Conservation (phyloP, 2,888 invertebrate genomes). For the Drosophila hamatofila region DNA sequence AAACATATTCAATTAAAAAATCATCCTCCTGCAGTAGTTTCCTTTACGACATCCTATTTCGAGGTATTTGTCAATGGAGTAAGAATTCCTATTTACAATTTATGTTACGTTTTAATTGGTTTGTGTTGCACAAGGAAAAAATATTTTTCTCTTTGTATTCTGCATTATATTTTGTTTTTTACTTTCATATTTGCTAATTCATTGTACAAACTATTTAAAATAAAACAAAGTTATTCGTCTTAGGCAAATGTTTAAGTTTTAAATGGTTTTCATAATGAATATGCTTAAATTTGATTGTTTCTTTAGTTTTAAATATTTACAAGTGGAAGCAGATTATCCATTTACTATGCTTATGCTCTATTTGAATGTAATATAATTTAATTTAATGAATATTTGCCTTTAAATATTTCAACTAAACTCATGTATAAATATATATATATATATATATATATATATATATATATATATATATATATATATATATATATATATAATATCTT, state of each 20-base stretch:
- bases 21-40: slow-evolving; percentile 86
- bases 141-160: not conserved
- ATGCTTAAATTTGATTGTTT: not conserved
- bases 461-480: too few species aligned
- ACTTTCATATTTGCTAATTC: slow-evolving; percentile 2
- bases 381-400: not conserved
- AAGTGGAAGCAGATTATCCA: too few species aligned
- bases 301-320: slow-evolving; percentile 6
- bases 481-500: not conserved
- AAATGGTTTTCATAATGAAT: slow-evolving; percentile 1
- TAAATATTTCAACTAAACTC: not conserved
- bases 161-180: slow-evolving; percentile 11
- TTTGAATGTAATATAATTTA: not conserved
- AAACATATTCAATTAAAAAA: slow-evolving; percentile 84
- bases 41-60: slow-evolving; percentile 86
- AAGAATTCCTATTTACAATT: slow-evolving; percentile 76
- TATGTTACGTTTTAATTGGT: slow-evolving; percentile 48
- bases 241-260: not conserved
- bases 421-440: not conserved
- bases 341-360: not conserved
- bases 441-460: too few species aligned
- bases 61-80: slow-evolving; percentile 86
- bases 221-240: not conserved
- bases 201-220: not conserved
- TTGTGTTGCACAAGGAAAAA: slow-evolving; percentile 39